Percentiles rank a stretch among this genome's conserved stretches.
Evolutionary conservation across 1,140 invertebrate species (phyloP).

Genomic region (Paralvinella palmiformis): DNA sequence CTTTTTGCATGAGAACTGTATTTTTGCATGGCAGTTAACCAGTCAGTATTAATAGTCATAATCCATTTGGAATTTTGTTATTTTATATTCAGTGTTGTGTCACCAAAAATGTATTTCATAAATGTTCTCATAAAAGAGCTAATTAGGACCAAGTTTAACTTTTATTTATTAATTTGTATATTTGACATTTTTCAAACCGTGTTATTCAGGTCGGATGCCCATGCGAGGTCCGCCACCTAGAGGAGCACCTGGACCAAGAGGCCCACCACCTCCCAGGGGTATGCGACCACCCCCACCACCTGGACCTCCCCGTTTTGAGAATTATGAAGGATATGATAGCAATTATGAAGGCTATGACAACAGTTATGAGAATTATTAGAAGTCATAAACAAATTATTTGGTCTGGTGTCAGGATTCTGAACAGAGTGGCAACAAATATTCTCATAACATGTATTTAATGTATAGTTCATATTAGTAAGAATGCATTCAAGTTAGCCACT

Average conservation of each 20-base stretch:
- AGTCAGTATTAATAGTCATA: background rate
- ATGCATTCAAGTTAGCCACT: too few species aligned
- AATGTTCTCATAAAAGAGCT: background rate
- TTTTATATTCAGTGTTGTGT: too few species aligned
- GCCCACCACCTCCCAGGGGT: constrained; percentile 32
- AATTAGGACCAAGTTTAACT: background rate
- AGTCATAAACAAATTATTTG: too few species aligned
- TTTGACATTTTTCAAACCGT: background rate
- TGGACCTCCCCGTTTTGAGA: constrained; percentile 11
- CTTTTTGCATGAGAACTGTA: too few species aligned
- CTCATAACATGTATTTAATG: too few species aligned
- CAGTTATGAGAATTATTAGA: too few species aligned
- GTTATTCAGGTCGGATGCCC: constrained; percentile 11
- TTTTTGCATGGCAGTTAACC: too few species aligned
- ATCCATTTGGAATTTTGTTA: background rate
- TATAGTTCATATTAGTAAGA: too few species aligned
- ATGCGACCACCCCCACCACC: constrained; percentile 31
- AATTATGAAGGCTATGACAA: too few species aligned
- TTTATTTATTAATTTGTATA: background rate
- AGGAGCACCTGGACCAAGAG: background rate
- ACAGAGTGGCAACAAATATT: too few species aligned
- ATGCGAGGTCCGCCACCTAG: constrained; percentile 15
- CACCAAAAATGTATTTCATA: background rate
- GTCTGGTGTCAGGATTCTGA: too few species aligned
- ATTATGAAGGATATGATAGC: background rate